Percentiles rank a stretch among this genome's conserved stretches.
phyloP scores from a whole-genome alignment of 2,113 vertebrate genomes.

The Isichthys henryi region DNA sequence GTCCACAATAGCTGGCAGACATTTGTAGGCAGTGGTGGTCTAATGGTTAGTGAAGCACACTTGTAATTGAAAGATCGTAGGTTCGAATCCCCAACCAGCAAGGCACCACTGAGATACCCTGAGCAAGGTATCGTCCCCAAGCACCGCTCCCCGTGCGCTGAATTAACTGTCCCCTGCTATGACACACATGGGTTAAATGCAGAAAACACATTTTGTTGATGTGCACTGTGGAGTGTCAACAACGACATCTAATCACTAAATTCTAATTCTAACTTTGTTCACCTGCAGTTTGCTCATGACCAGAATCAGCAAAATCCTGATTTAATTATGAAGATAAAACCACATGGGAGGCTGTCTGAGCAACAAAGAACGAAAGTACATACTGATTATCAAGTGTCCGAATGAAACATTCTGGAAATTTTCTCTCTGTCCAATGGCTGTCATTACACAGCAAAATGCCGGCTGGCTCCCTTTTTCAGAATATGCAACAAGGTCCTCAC shows the following conservation, averaged over 20 bases:
- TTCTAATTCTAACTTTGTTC: not conserved
- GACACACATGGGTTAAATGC: too few relatives aligned
- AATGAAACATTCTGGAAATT: not conserved
- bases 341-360: not conserved
- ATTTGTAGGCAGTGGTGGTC: too few relatives aligned
- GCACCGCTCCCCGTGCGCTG: too few relatives aligned
- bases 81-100: too few relatives aligned
- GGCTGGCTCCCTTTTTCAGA: not conserved
- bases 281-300: not conserved
- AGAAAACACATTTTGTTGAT: too few relatives aligned
- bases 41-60: too few relatives aligned
- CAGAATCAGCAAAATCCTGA: not conserved
- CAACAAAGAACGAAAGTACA: not conserved
- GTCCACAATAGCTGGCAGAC: not conserved
- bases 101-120: too few relatives aligned
- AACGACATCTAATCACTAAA: too few relatives aligned
- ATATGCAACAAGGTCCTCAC: not conserved
- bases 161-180: too few relatives aligned
- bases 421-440: not conserved
- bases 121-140: too few relatives aligned
- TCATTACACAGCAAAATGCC: not conserved
- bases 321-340: not conserved
- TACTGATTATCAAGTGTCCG: not conserved
- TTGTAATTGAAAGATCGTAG: too few relatives aligned
- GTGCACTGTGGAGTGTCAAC: too few relatives aligned